Evolutionary conservation across 2,113 vertebrate species (phyloP).

Genomic region (Bagarius yarrelli): DNA sequence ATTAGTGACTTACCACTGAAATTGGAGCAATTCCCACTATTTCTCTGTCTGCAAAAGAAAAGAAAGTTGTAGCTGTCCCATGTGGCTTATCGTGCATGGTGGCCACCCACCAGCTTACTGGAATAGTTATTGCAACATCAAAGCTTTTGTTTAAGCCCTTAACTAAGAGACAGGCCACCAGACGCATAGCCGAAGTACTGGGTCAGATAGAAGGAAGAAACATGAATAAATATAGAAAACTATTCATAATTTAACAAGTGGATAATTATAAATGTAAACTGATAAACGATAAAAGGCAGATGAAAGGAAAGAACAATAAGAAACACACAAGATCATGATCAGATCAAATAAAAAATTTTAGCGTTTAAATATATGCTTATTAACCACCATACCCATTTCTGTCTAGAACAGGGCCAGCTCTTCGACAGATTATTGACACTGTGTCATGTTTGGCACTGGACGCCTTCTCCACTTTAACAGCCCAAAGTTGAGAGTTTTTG

Average conservation of each 20-base stretch:
- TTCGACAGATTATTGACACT: constrained; percentile 66
- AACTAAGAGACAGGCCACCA: constrained; percentile 65
- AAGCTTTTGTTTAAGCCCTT: constrained; percentile 59
- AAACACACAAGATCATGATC: too few species aligned
- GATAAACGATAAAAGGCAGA: too few species aligned
- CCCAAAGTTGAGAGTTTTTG: constrained; percentile 61
- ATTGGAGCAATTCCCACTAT: constrained; percentile 67
- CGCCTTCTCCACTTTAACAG: constrained; percentile 63
- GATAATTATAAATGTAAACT: not conserved
- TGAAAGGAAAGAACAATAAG: too few species aligned
- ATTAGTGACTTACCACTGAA: constrained; percentile 59
- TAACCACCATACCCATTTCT: constrained; percentile 51
- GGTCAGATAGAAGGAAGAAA: not conserved
- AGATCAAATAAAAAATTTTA: not conserved
- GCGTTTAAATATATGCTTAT: too few species aligned
- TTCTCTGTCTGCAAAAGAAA: constrained; percentile 66
- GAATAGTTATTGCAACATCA: constrained; percentile 64
- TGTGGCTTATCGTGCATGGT: constrained; percentile 49
- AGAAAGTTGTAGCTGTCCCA: constrained; percentile 52
- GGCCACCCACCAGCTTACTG: constrained; percentile 68
- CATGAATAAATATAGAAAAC: not conserved
- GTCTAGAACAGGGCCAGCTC: constrained; percentile 35
- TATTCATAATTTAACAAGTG: not conserved
- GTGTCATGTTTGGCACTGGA: constrained; percentile 62
- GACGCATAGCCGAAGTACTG: constrained; percentile 57